Conservation (phyloP, 2,797 vertebrate species). For the Sebastiscus tertius region DNA sequence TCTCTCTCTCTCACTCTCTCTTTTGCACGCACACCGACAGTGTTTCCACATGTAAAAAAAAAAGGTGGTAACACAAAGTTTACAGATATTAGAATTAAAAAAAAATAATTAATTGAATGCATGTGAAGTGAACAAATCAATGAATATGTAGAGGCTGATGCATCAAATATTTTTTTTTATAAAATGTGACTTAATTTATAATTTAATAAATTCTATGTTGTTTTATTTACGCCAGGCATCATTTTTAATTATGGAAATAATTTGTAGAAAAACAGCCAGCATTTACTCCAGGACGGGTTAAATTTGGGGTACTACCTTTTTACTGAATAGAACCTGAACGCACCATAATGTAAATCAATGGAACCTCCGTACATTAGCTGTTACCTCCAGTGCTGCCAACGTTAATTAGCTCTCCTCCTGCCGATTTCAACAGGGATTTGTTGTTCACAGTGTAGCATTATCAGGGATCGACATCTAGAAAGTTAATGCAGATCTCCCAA, state of each 20-base stretch:
- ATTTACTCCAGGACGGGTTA: not conserved
- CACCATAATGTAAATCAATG: too few species aligned
- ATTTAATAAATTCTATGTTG: not conserved
- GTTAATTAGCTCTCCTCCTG: too few species aligned
- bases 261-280: not conserved
- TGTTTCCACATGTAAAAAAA: too few species aligned
- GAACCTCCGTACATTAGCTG: too few species aligned
- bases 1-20: too few species aligned
- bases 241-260: not conserved
- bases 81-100: not conserved
- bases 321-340: too few species aligned
- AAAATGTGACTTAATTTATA: not conserved
- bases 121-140: not conserved
- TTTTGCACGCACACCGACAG: too few species aligned
- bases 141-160: not conserved
- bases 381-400: too few species aligned
- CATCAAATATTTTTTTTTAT: rapidly evolving
- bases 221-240: not conserved
- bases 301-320: not conserved
- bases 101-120: not conserved
- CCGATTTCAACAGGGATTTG: too few species aligned
- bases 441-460: too few species aligned
- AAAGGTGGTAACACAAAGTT: not conserved
- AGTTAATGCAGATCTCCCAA: too few species aligned
- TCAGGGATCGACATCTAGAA: too few species aligned